A percentile compares a stretch with the other conserved stretches of the same genome.
These are phyloP conservation scores for Gerris lacustris DNA, from an alignment of 2,888 invertebrate species.

Conservation along the genomic window DNA sequence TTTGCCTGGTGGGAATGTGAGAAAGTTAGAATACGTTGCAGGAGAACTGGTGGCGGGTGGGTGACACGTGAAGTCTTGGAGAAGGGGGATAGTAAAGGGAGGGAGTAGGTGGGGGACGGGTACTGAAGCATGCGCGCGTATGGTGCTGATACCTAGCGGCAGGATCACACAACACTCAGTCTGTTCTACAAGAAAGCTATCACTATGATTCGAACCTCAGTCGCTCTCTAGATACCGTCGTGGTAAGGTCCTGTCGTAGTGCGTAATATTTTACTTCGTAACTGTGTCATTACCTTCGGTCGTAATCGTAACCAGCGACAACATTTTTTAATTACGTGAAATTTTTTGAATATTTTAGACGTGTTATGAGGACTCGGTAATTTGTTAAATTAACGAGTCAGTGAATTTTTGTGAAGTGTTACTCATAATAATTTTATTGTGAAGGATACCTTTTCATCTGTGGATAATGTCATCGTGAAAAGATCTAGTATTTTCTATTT, in stretches of 20 bases:
- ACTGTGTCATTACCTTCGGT: not conserved
- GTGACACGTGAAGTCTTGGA: slow-evolving; percentile 4
- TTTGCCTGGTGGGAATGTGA: too few species aligned
- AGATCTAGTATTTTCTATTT: not conserved
- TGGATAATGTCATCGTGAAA: too few species aligned
- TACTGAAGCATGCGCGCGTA: slow-evolving; percentile 18
- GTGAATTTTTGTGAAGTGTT: too few species aligned
- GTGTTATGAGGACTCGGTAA: not conserved
- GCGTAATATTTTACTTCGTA: slow-evolving; percentile 10
- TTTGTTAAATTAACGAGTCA: not conserved
- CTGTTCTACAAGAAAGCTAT: slow-evolving; percentile 13
- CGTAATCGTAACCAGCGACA: too few species aligned
- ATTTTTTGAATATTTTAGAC: too few species aligned
- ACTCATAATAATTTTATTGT: too few species aligned
- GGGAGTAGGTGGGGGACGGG: slow-evolving; percentile 2
- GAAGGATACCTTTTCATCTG: too few species aligned
- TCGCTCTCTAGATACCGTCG: slow-evolving; percentile 18
- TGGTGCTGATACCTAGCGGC: slow-evolving; percentile 25
- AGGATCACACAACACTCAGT: slow-evolving; percentile 15
- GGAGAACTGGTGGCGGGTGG: not conserved
- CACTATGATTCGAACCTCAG: slow-evolving; percentile 16
- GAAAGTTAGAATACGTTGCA: too few species aligned
- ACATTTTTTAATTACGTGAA: too few species aligned
- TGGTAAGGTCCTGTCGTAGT: slow-evolving; percentile 12
- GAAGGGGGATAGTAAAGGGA: slow-evolving; percentile 11